Evolutionary conservation across 2,797 vertebrate species (phyloP).

Genomic region (Odontamblyopus lacepedii): DNA sequence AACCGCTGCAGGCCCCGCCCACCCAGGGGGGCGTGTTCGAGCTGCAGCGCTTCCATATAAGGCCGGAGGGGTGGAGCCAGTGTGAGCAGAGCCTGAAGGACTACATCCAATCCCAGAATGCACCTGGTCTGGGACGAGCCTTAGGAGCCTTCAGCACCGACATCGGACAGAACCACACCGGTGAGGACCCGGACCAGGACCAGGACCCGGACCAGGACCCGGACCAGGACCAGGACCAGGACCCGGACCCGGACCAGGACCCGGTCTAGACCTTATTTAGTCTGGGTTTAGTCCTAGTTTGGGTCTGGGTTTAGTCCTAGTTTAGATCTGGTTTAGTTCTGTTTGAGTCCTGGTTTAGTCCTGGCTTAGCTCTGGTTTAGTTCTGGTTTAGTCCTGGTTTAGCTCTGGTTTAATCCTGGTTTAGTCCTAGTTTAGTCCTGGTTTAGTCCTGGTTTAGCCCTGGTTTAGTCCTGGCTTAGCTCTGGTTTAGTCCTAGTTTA

Average conservation of each 20-base stretch:
- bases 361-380: too few species aligned
- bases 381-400: background rate
- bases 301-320: background rate
- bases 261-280: background rate
- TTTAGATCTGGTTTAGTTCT: background rate
- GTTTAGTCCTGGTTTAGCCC: too few species aligned
- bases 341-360: background rate
- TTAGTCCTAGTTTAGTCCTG: background rate
- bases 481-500: background rate
- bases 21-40: constrained; percentile 84
- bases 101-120: constrained; percentile 77
- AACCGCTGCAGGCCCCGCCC: constrained; percentile 77
- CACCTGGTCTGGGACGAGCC: constrained; percentile 81
- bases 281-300: background rate
- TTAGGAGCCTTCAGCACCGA: constrained; percentile 89
- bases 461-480: background rate
- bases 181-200: constrained; percentile 55
- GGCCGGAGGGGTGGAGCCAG: constrained; percentile 86
- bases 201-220: too few species aligned
- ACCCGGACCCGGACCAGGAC: too few species aligned
- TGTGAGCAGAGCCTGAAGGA: constrained; percentile 84
- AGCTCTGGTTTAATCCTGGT: background rate
- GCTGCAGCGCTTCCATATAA: constrained; percentile 87
- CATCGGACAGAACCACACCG: constrained; percentile 85
- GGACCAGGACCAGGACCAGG: background rate